phyloP scores from a whole-genome alignment of 2,797 vertebrate species.

The Eulemur coronatus region DNA sequence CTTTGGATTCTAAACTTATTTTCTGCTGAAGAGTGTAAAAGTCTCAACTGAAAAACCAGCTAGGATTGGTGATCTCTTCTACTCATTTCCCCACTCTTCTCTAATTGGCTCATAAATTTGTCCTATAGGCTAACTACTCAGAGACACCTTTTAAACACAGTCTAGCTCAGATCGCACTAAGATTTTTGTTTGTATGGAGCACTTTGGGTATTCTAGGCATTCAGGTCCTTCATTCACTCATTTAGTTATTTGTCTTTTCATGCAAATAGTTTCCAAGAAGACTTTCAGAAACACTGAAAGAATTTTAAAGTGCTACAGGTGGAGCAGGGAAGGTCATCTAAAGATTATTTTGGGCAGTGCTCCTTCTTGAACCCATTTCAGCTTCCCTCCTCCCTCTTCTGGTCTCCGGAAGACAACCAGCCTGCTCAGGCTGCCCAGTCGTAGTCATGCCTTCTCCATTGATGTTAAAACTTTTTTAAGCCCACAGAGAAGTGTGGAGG shows the following conservation, averaged over 20 bases:
- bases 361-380: neutral
- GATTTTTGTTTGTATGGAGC: neutral
- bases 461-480: neutral
- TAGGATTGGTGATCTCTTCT: neutral
- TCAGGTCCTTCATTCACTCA: neutral
- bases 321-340: neutral
- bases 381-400: neutral
- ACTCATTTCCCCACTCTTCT: neutral
- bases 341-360: neutral
- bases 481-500: neutral
- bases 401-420: neutral
- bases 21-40: slow-evolving; percentile 10
- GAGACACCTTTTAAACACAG: neutral
- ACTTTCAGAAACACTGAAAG: neutral
- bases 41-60: neutral
- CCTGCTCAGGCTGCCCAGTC: neutral
- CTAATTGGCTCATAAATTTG: neutral
- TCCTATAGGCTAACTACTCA: neutral
- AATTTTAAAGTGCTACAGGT: neutral
- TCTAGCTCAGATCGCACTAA: neutral
- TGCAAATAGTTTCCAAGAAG: neutral
- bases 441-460: neutral
- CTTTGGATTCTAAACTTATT: slow-evolving; percentile 47
- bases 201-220: neutral
- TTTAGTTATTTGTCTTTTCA: neutral